These are phyloP conservation scores for Macquaria australasica DNA, from an alignment of 2,113 vertebrate genomes.

Conservation along the genomic window DNA sequence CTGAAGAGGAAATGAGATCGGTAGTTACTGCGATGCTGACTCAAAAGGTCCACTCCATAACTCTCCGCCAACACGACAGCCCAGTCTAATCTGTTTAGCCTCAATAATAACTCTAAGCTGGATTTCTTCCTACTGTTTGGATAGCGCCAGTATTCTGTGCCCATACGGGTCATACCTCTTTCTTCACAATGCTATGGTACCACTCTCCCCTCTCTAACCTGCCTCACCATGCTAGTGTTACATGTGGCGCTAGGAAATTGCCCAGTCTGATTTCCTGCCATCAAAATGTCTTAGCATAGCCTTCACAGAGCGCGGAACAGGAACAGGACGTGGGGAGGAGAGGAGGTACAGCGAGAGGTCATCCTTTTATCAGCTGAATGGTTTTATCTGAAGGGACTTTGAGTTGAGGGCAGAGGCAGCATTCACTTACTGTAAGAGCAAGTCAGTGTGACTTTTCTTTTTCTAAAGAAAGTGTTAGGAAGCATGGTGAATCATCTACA, in stretches of 20 bases:
- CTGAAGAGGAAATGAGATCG: conserved; percentile 48
- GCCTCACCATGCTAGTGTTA: conserved; percentile 83
- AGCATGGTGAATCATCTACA: background rate
- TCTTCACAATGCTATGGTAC: background rate
- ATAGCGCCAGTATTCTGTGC: conserved; percentile 33
- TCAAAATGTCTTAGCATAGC: conserved; percentile 73
- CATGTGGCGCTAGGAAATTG: conserved; percentile 88
- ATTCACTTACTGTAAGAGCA: background rate
- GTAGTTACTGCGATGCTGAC: conserved; percentile 9
- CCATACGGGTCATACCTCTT: conserved; percentile 15
- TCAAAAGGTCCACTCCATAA: conserved; percentile 38
- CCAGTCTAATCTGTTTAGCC: conserved; percentile 34
- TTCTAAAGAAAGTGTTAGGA: background rate
- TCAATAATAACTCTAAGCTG: background rate
- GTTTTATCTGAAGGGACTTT: background rate
- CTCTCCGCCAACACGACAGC: conserved; percentile 8
- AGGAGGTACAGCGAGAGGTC: conserved; percentile 78
- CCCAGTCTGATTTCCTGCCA: conserved; percentile 88
- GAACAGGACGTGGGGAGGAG: conserved; percentile 46
- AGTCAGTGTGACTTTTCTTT: background rate
- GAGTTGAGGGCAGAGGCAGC: background rate
- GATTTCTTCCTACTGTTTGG: conserved; percentile 46
- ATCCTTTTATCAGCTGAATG: conserved; percentile 53
- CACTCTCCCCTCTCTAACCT: background rate
- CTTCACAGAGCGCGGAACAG: conserved; percentile 47